These are phyloP conservation scores for Eulithis testata DNA, from an alignment of 2,888 invertebrate species.

Conservation along the genomic window DNA sequence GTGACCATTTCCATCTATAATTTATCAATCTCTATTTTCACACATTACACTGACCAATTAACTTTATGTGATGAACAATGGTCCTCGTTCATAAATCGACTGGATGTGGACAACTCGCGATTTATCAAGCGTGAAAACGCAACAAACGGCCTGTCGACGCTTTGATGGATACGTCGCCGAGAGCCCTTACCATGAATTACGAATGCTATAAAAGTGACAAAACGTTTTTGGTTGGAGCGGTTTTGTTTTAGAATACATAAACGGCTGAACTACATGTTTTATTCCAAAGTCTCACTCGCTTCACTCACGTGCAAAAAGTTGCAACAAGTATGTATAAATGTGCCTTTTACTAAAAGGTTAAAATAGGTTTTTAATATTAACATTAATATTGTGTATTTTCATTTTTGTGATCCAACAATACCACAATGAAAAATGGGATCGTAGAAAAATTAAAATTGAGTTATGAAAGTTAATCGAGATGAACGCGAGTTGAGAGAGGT, in stretches of 20 bases:
- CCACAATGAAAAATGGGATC: too few species aligned
- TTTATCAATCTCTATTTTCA: constrained; percentile 34
- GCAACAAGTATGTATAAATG: too few species aligned
- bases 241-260: constrained; percentile 48
- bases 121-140: constrained; percentile 82
- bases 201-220: constrained; percentile 63
- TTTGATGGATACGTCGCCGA: constrained; percentile 82
- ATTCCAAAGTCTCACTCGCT: not conserved
- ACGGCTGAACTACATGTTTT: constrained; percentile 14
- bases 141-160: constrained; percentile 81
- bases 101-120: constrained; percentile 78
- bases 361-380: too few species aligned
- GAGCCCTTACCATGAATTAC: constrained; percentile 71
- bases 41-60: constrained; percentile 55
- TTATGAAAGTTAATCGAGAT: constrained; percentile 11
- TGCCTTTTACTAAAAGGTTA: too few species aligned
- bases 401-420: too few species aligned
- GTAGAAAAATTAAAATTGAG: too few species aligned
- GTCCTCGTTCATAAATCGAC: constrained; percentile 70
- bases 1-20: constrained; percentile 5
- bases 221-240: constrained; percentile 47
- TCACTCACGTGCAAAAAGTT: not conserved
- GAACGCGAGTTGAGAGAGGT: constrained; percentile 26
- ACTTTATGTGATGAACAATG: constrained; percentile 66
- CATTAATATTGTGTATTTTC: too few species aligned